Conservation (phyloP, 2,888 invertebrate species). For the Cactoblastis cactorum region DNA sequence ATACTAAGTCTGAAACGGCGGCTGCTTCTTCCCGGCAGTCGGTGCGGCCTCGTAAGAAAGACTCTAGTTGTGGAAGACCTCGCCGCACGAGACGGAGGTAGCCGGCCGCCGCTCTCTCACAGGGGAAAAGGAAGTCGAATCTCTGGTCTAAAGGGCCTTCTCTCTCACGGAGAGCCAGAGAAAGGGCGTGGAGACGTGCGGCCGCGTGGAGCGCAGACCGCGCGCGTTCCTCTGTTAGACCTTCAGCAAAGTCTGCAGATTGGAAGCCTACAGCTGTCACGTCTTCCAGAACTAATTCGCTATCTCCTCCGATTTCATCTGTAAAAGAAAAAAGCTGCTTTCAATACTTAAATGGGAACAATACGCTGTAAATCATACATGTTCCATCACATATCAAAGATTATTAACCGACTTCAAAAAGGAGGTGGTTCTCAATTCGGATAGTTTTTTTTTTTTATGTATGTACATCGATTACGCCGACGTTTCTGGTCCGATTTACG, state of each 20-base stretch:
- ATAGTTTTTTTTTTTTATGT: too few species aligned
- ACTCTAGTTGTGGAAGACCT: conserved; percentile 86
- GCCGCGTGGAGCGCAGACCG: conserved; percentile 85
- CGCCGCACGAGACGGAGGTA: conserved; percentile 88
- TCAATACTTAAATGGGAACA: too few species aligned
- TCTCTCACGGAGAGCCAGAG: conserved; percentile 75
- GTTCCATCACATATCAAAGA: too few species aligned
- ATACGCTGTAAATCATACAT: too few species aligned
- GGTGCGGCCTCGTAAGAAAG: conserved; percentile 83
- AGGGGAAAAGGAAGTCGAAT: conserved; percentile 85
- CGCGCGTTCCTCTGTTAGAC: conserved; percentile 82
- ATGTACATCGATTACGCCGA: too few species aligned
- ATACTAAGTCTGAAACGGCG: conserved; percentile 82
- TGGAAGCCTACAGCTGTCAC: conserved; percentile 82
- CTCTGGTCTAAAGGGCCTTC: conserved; percentile 69
- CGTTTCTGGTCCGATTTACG: too few species aligned
- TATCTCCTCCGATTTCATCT: conserved; percentile 73
- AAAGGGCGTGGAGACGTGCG: conserved; percentile 86
- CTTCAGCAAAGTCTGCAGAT: conserved; percentile 84
- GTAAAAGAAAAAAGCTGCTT: conserved; percentile 22
- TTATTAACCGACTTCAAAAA: too few species aligned
- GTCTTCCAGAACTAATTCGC: conserved; percentile 87
- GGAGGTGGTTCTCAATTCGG: too few species aligned
- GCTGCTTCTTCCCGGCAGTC: conserved; percentile 81
- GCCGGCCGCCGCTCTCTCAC: conserved; percentile 87